Evolutionary conservation across 92 coral and sea anemone species (phyloP), one percentile per base, ranked within the genome.

Genomic region (Siderastrea radians): DNA sequence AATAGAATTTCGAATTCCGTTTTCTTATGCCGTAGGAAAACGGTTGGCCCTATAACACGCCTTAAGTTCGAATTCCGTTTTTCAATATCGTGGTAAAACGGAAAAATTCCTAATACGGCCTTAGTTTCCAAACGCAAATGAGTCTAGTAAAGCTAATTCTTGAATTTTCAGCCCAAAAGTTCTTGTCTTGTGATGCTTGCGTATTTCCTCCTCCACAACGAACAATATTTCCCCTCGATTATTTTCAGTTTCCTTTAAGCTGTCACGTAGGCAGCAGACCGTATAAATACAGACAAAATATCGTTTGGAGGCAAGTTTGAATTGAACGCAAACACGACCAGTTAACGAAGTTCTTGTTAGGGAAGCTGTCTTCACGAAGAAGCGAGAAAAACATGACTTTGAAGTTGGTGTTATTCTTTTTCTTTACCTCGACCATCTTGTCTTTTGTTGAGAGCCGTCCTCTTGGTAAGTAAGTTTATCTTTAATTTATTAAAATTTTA

Each of bases 251-350:
- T n/a, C 49, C 10, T 17, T 9, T 14, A 5, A 8, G 53, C 43
- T 44, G 68, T 79, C 72, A 63, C 72, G 52, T 17, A 50, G 46
- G 4, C 83, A 79, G 11, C 52, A 17, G n/a, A 19, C 83, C 83
- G 83, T 79, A 43, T 4, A 77, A 77, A 77, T 4, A 8, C 48
- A 16, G 46, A 19, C 72, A 67, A 43, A 67, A n/a, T n/a, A 44
- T 62, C 47, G 11, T 9, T 48, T 47, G 72, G 59, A 62, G 83
- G 58, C 51, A 43, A 59, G 59, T 82, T 69, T 82, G 58, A 70
- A 70, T 57, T 57, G 4, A 82, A 48, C 43, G 6, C 57, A 68
- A 14, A 81, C 85, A 67, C 3, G 26, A 19, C 57, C 58, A 68
- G n/a, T 46, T 58, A 58, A 70, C 68, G 86, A 72, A 47, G 13